Conservation (phyloP, 2,113 vertebrate species). For the Anguilla rostrata region DNA sequence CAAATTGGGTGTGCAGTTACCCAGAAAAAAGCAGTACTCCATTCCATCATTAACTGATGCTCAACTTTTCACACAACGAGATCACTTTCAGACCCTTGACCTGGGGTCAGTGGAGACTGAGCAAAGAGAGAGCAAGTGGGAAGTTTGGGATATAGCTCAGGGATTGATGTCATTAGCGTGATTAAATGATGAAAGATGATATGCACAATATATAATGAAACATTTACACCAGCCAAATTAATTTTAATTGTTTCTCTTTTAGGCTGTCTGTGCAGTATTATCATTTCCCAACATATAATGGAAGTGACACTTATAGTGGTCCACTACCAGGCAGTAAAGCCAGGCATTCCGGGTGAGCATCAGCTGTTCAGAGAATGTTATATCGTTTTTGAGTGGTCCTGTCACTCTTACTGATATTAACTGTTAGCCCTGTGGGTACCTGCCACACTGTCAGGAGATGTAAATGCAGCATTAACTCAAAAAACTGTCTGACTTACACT, state of each 20-base stretch:
- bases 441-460: background rate
- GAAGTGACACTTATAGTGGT: background rate
- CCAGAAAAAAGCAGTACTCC: background rate
- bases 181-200: background rate
- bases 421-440: background rate
- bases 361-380: too few relatives aligned
- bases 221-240: background rate
- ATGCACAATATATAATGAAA: constrained; percentile 11
- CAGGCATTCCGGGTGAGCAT: too few relatives aligned
- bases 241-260: background rate
- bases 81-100: background rate
- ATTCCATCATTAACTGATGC: background rate
- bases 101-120: background rate
- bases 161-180: background rate
- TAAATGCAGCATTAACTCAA: background rate
- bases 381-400: background rate
- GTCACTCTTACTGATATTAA: background rate
- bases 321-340: too few relatives aligned
- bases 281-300: background rate
- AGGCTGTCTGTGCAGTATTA: background rate
- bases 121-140: background rate
- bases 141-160: background rate
- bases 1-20: background rate
- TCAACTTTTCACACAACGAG: background rate
- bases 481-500: background rate